phyloP scores from a whole-genome alignment of 2,888 invertebrate species.

The Thysanoteuthis rhombus region DNA sequence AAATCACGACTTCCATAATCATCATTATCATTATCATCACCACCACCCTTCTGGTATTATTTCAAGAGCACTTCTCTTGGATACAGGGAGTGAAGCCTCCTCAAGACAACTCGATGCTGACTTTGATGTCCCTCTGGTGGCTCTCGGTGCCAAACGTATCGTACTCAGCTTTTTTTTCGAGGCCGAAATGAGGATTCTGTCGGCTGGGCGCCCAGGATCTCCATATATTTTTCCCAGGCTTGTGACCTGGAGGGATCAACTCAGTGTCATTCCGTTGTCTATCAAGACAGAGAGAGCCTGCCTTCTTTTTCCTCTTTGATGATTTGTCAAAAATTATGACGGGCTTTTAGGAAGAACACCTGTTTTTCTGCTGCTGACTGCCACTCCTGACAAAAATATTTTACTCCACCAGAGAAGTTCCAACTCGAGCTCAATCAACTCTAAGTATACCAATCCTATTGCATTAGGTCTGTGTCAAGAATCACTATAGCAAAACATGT shows the following conservation, averaged over 20 bases:
- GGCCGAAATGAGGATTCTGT: too few relatives aligned
- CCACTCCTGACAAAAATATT: not conserved
- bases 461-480: not conserved
- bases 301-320: not conserved
- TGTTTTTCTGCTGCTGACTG: not conserved
- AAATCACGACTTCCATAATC: not conserved
- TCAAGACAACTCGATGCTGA: too few relatives aligned
- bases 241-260: too few relatives aligned
- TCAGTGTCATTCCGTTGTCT: too few relatives aligned
- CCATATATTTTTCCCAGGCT: too few relatives aligned
- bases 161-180: too few relatives aligned
- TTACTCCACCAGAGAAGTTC: not conserved
- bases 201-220: too few relatives aligned
- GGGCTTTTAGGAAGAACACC: not conserved
- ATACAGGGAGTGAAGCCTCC: too few relatives aligned
- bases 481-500: not conserved
- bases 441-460: not conserved
- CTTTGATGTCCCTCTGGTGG: too few relatives aligned
- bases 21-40: not conserved
- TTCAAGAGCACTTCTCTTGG: not conserved
- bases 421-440: not conserved
- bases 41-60: not conserved
- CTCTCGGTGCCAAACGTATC: too few relatives aligned
- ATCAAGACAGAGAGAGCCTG: too few relatives aligned
- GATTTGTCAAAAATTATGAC: not conserved